A percentile compares a stretch with the other conserved stretches of the same genome.
These are phyloP conservation scores for Lepidocyrtinus sp. DNA, from an alignment of 2,888 invertebrate species.

Conservation along the genomic window DNA sequence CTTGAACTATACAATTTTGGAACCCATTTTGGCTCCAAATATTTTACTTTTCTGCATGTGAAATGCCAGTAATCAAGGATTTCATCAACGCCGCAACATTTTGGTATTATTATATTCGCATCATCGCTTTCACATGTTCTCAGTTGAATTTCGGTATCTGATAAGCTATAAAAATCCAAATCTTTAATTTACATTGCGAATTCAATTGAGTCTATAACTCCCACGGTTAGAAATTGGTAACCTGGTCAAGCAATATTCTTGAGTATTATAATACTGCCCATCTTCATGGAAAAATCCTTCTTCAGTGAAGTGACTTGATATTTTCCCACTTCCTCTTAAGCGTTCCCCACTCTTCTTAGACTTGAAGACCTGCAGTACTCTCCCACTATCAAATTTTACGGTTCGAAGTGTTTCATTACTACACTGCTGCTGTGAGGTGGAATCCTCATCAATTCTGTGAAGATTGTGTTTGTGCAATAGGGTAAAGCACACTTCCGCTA, in stretches of 20 bases:
- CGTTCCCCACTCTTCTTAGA: slow-evolving; percentile 15
- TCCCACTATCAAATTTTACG: slow-evolving; percentile 40
- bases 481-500: too few relatives aligned
- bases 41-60: slow-evolving; percentile 41
- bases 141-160: slow-evolving; percentile 36
- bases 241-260: slow-evolving; percentile 52
- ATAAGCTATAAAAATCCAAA: slow-evolving; percentile 24
- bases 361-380: not conserved
- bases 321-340: slow-evolving; percentile 38
- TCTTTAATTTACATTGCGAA: not conserved
- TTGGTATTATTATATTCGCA: slow-evolving; percentile 41
- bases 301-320: slow-evolving; percentile 52
- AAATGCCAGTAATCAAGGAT: slow-evolving; percentile 59
- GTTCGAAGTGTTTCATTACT: not conserved
- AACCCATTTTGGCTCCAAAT: slow-evolving; percentile 34
- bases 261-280: slow-evolving; percentile 32
- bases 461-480: too few relatives aligned
- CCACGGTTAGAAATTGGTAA: slow-evolving; percentile 4
- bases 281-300: slow-evolving; percentile 50
- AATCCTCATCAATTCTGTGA: too few relatives aligned
- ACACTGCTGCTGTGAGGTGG: not conserved
- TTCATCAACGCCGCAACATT: slow-evolving; percentile 59
- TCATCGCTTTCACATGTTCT: slow-evolving; percentile 25
- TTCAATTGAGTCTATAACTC: not conserved
- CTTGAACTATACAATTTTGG: slow-evolving; percentile 20